A percentile compares a stretch with the other conserved stretches of the same genome.
Evolutionary conservation across 2,888 invertebrate species (phyloP).

Genomic region (Heliothis peltigera): DNA sequence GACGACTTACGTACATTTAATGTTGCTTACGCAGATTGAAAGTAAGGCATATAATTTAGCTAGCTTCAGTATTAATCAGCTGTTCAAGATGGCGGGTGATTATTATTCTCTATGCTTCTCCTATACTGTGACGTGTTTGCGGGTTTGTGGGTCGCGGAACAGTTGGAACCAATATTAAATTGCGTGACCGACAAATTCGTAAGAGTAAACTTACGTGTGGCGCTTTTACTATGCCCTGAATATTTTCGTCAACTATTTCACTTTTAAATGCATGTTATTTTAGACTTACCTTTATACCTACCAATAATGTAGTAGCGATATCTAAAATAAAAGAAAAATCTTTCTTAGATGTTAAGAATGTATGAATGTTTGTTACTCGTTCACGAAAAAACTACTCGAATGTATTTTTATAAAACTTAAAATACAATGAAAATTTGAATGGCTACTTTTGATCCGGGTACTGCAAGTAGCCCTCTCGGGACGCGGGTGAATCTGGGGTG

Average conservation of each 20-base stretch:
- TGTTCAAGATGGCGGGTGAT: slow-evolving; percentile 54
- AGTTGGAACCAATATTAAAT: slow-evolving; percentile 78
- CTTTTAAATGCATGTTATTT: slow-evolving; percentile 14
- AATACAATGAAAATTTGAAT: too few relatives aligned
- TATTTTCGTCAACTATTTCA: slow-evolving; percentile 62
- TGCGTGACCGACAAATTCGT: slow-evolving; percentile 74
- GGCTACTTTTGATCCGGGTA: too few relatives aligned
- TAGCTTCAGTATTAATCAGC: slow-evolving; percentile 51
- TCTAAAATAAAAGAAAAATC: too few relatives aligned
- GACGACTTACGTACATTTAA: slow-evolving; percentile 22
- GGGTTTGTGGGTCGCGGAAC: slow-evolving; percentile 84
- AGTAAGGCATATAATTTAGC: slow-evolving; percentile 26
- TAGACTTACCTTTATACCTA: background rate
- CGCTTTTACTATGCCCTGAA: slow-evolving; percentile 68
- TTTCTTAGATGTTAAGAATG: too few relatives aligned
- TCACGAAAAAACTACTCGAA: too few relatives aligned
- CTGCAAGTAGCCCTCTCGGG: too few relatives aligned
- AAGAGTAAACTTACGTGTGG: slow-evolving; percentile 65
- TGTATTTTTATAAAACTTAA: too few relatives aligned
- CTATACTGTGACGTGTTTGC: slow-evolving; percentile 67
- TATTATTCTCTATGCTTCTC: slow-evolving; percentile 77
- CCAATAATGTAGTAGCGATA: too few relatives aligned
- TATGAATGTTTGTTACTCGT: too few relatives aligned
- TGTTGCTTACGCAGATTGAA: slow-evolving; percentile 21
- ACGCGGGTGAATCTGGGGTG: too few relatives aligned